These are phyloP conservation scores for Drosophila anceps DNA, from an alignment of 2,888 invertebrate species.

Conservation along the genomic window DNA sequence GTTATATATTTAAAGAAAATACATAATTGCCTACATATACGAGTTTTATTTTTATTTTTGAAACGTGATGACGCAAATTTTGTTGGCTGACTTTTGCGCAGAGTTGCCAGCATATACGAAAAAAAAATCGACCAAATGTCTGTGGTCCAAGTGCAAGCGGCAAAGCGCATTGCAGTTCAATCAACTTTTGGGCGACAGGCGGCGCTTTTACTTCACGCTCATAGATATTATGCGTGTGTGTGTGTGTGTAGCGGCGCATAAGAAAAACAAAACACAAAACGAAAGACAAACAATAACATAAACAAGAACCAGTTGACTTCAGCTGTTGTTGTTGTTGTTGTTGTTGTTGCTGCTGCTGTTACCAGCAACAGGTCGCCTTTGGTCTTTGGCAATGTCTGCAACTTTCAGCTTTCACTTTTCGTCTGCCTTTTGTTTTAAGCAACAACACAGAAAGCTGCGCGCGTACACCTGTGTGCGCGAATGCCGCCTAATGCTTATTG, in stretches of 20 bases:
- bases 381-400: slow-evolving; percentile 49
- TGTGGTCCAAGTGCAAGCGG: slow-evolving; percentile 46
- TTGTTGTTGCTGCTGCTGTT: too few species aligned
- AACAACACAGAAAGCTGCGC: slow-evolving; percentile 26
- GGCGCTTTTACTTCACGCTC: slow-evolving; percentile 43
- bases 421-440: slow-evolving; percentile 66
- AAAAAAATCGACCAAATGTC: background rate
- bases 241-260: slow-evolving; percentile 13
- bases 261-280: slow-evolving; percentile 20
- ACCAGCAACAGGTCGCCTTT: slow-evolving; percentile 64
- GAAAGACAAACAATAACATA: slow-evolving; percentile 49
- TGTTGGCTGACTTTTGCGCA: background rate
- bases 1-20: slow-evolving; percentile 3
- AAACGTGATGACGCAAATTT: slow-evolving; percentile 52
- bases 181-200: slow-evolving; percentile 38
- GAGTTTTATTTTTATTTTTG: slow-evolving; percentile 36
- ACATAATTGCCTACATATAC: slow-evolving; percentile 16
- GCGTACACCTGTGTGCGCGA: slow-evolving; percentile 52
- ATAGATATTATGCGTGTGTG: background rate
- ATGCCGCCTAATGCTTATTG: slow-evolving; percentile 56
- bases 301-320: slow-evolving; percentile 57
- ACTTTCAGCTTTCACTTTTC: slow-evolving; percentile 77
- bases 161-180: slow-evolving; percentile 33
- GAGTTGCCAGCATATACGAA: slow-evolving; percentile 20
- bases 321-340: slow-evolving; percentile 16